phyloP scores from a whole-genome alignment of 2,888 invertebrate species.

The Dolichopus griseipennis region DNA sequence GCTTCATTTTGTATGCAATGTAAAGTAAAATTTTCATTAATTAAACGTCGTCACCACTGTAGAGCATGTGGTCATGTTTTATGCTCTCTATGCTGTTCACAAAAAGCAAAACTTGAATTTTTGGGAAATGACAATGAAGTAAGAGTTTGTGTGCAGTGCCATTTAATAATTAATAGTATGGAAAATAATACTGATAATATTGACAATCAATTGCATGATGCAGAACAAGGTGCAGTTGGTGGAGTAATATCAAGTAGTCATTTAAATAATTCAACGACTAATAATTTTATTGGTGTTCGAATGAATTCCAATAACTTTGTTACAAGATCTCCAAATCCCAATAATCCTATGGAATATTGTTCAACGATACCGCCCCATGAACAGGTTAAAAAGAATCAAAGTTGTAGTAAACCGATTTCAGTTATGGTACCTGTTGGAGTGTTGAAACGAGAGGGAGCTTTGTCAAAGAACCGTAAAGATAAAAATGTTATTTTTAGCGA shows the following conservation, averaged over 20 bases:
- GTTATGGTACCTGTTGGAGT: conserved; percentile 84
- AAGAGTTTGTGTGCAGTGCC: conserved; percentile 67
- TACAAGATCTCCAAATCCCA: conserved; percentile 61
- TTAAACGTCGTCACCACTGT: conserved; percentile 79
- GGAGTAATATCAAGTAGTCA: background rate
- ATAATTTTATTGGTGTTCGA: conserved; percentile 17
- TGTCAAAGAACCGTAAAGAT: conserved; percentile 47
- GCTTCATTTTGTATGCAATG: conserved; percentile 77
- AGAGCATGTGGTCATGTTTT: conserved; percentile 77
- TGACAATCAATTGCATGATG: conserved; percentile 8
- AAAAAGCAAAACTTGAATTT: conserved; percentile 62
- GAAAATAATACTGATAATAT: conserved; percentile 12
- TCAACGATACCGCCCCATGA: conserved; percentile 70
- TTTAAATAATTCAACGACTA: conserved; percentile 16
- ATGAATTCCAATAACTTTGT: conserved; percentile 10
- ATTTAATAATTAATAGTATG: conserved; percentile 48
- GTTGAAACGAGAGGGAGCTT: conserved; percentile 51
- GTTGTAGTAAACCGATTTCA: conserved; percentile 51
- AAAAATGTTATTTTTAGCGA: conserved; percentile 83
- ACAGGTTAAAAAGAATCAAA: conserved; percentile 50
- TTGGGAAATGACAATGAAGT: conserved; percentile 61
- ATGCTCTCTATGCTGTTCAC: conserved; percentile 68
- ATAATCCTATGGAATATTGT: conserved; percentile 82
- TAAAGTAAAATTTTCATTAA: conserved; percentile 66
- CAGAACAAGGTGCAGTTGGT: background rate